phyloP scores from a whole-genome alignment of 2,797 vertebrate species.

The Coilia nasus region DNA sequence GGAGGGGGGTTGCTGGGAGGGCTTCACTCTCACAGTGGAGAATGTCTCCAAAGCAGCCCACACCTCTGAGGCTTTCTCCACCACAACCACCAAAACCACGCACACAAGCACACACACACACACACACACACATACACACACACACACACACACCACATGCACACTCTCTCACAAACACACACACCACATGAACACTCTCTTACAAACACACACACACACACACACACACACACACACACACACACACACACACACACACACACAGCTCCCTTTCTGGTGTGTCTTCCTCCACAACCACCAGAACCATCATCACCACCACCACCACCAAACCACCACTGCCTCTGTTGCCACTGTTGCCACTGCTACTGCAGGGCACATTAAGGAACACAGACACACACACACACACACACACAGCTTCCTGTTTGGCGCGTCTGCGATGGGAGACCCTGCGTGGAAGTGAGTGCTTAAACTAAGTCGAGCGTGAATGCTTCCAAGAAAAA shows the following conservation, averaged over 20 bases:
- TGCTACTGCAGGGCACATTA: constrained; percentile 72
- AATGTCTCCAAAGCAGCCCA: neutral
- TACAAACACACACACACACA: too few species aligned
- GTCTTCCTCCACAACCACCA: too few species aligned
- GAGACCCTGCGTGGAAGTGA: constrained; percentile 79
- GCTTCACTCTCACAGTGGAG: too few species aligned
- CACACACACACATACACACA: too few species aligned
- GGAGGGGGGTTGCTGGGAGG: too few species aligned
- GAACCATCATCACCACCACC: neutral
- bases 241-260: too few species aligned
- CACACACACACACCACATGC: too few species aligned
- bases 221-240: too few species aligned
- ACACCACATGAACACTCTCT: too few species aligned
- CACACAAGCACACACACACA: neutral
- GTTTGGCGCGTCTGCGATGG: constrained; percentile 72
- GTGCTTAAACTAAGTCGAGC: constrained; percentile 83
- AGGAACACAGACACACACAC: neutral
- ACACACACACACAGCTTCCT: constrained; percentile 65
- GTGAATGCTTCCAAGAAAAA: constrained; percentile 86
- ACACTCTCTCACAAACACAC: too few species aligned
- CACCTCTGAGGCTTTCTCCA: neutral
- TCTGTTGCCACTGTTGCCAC: constrained; percentile 9
- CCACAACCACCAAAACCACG: neutral
- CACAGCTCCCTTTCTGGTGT: too few species aligned
- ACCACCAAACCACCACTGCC: neutral